Percentiles rank a stretch among this genome's conserved stretches.
Conservation (phyloP, 2,113 vertebrate genomes). For the Pipra filicauda region DNA sequence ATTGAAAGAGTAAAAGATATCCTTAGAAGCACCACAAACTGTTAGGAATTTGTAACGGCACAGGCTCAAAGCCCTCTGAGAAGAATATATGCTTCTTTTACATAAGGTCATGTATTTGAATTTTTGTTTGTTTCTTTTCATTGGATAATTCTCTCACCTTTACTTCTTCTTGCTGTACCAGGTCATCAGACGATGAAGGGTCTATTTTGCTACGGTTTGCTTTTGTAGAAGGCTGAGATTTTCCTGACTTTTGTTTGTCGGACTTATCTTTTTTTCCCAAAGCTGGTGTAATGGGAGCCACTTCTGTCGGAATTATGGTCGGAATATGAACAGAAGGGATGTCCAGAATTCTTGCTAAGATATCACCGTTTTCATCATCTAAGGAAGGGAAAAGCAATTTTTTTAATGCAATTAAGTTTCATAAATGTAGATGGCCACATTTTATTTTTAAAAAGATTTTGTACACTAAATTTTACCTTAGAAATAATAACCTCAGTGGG, state of each 20-base stretch:
- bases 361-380: slow-evolving; percentile 57
- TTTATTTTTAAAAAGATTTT: neutral
- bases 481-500: neutral
- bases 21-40: neutral
- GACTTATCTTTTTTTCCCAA: slow-evolving; percentile 58
- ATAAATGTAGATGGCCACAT: neutral
- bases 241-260: slow-evolving; percentile 51
- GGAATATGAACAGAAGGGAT: slow-evolving; percentile 64
- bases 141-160: slow-evolving; percentile 46
- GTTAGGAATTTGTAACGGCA: neutral
- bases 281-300: neutral
- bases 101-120: neutral
- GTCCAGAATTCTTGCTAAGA: slow-evolving; percentile 66
- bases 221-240: slow-evolving; percentile 20
- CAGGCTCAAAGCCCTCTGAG: neutral
- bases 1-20: neutral
- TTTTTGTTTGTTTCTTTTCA: neutral
- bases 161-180: slow-evolving; percentile 60
- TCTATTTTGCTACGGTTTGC: neutral
- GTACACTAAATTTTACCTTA: neutral
- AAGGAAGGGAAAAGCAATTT: neutral
- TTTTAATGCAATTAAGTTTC: neutral
- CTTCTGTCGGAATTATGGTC: neutral
- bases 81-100: neutral
- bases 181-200: slow-evolving; percentile 21